These are phyloP conservation scores for Centropristis striata DNA, from an alignment of 2,113 vertebrate genomes.

Conservation along the genomic window DNA sequence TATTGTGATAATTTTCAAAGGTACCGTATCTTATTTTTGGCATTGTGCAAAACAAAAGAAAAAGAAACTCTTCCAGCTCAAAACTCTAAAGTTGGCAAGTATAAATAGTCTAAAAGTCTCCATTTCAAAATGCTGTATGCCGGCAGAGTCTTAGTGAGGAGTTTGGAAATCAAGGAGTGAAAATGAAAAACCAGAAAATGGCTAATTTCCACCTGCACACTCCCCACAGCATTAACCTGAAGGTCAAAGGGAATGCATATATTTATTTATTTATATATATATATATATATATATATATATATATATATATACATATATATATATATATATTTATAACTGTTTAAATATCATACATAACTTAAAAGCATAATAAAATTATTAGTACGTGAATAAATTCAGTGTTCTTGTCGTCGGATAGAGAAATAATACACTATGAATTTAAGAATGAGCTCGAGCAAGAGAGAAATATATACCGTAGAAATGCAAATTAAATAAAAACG, in stretches of 20 bases:
- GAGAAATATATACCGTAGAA: conserved; percentile 61
- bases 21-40: conserved; percentile 79
- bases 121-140: conserved; percentile 52
- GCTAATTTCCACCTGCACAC: conserved; percentile 67
- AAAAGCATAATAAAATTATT: conserved; percentile 78
- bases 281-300: conserved; percentile 42
- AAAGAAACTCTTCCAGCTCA: conserved; percentile 33
- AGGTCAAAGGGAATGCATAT: conserved; percentile 73
- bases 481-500: conserved; percentile 70
- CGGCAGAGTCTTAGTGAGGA: conserved; percentile 39
- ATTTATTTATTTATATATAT: conserved; percentile 5
- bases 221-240: conserved; percentile 66
- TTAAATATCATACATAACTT: conserved; percentile 84
- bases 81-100: conserved; percentile 57
- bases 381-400: conserved; percentile 68
- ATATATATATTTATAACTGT: conserved; percentile 43
- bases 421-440: conserved; percentile 68
- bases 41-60: conserved; percentile 75
- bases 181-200: conserved; percentile 69
- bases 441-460: conserved; percentile 41
- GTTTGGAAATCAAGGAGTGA: conserved; percentile 44
- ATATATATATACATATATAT: conserved; percentile 37
- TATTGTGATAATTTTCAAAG: conserved; percentile 46
- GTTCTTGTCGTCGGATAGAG: conserved; percentile 48
- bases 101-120: conserved; percentile 56